phyloP scores from a whole-genome alignment of 2,113 vertebrate species.

The Himantopus leucocephalus region DNA sequence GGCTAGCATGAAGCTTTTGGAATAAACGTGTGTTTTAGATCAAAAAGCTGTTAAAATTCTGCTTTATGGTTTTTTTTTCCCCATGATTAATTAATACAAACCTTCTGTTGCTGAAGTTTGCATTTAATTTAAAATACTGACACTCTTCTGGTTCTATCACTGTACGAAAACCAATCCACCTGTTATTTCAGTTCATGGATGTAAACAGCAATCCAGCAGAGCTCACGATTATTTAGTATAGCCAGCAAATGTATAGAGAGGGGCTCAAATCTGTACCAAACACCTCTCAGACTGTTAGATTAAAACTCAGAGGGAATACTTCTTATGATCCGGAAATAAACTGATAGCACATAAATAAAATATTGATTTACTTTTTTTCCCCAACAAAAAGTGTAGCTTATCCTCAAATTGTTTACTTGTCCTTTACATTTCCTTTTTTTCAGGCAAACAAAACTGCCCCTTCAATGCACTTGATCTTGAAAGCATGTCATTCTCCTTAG shows the following conservation, averaged over 20 bases:
- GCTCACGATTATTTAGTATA: slow-evolving; percentile 73
- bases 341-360: slow-evolving; percentile 84
- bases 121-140: slow-evolving; percentile 76
- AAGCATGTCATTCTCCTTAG: slow-evolving; percentile 92
- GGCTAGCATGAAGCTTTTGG: slow-evolving; percentile 76
- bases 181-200: slow-evolving; percentile 60
- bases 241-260: slow-evolving; percentile 70
- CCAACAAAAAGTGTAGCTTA: slow-evolving; percentile 85
- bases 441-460: slow-evolving; percentile 98
- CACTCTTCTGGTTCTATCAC: slow-evolving; percentile 72
- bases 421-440: slow-evolving; percentile 84
- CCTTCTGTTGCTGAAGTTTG: slow-evolving; percentile 66
- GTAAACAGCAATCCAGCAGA: slow-evolving; percentile 78
- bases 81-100: slow-evolving; percentile 76
- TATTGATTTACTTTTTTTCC: slow-evolving; percentile 71
- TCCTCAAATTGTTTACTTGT: slow-evolving; percentile 87
- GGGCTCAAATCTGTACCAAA: slow-evolving; percentile 76
- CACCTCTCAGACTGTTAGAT: slow-evolving; percentile 74
- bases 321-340: slow-evolving; percentile 77
- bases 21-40: slow-evolving; percentile 74
- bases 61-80: slow-evolving; percentile 66
- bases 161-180: slow-evolving; percentile 67
- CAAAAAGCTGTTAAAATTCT: slow-evolving; percentile 76
- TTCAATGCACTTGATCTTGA: slow-evolving; percentile 92
- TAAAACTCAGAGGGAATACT: slow-evolving; percentile 75